Evolutionary conservation across 2,888 invertebrate genomes (phyloP).

Genomic region (Rhogogaster chlorosoma): DNA sequence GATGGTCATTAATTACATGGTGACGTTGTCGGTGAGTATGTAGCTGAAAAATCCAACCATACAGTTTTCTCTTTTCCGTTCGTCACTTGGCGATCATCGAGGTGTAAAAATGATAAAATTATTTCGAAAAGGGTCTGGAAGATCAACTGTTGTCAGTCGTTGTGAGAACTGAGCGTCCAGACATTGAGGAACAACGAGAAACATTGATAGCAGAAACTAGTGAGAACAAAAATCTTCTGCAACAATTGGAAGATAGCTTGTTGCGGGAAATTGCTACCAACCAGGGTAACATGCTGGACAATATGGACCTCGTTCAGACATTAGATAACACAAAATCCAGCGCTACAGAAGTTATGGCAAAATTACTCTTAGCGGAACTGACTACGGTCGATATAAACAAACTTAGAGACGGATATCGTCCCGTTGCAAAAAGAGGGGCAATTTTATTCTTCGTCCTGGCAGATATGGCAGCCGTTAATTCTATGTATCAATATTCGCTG

Average conservation of each 20-base stretch:
- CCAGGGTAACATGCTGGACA: conserved; percentile 95
- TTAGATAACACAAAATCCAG: conserved; percentile 94
- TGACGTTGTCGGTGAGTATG: conserved; percentile 85
- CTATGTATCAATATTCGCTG: conserved; percentile 96
- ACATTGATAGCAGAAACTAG: conserved; percentile 90
- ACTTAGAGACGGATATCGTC: conserved; percentile 91
- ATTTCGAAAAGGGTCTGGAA: conserved; percentile 85
- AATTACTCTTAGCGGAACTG: conserved; percentile 87
- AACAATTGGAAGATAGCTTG: conserved; percentile 91
- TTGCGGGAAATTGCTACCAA: conserved; percentile 91
- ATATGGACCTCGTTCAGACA: conserved; percentile 90
- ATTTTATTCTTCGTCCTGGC: conserved; percentile 94
- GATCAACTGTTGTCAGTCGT: conserved; percentile 95
- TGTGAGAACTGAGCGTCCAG: conserved; percentile 91
- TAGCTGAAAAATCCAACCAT: background rate
- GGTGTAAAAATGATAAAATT: conserved; percentile 16
- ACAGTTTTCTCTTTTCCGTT: background rate
- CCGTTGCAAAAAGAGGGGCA: conserved; percentile 92
- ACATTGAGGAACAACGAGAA: conserved; percentile 93
- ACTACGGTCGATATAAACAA: conserved; percentile 91
- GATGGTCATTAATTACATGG: conserved; percentile 94
- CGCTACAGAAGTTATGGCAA: conserved; percentile 88
- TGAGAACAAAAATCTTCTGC: conserved; percentile 90
- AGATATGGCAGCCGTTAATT: conserved; percentile 93
- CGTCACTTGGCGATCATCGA: background rate